A percentile compares a stretch with the other conserved stretches of the same genome.
Conservation (phyloP, 2,888 invertebrate species). For the Drosophila siamana region DNA sequence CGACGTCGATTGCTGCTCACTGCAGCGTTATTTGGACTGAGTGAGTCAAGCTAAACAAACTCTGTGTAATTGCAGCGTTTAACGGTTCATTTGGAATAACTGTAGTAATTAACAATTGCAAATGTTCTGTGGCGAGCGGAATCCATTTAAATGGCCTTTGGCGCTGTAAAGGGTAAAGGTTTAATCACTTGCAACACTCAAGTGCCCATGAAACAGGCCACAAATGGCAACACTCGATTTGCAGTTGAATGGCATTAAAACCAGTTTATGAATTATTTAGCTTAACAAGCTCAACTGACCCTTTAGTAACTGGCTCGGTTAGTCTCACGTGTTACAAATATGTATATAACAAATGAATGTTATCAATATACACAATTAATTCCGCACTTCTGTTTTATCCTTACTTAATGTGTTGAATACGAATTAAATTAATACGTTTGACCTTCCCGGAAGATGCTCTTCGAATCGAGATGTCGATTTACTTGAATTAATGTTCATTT, state of each 20-base stretch:
- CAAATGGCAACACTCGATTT: constrained; percentile 19
- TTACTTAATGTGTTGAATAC: not conserved
- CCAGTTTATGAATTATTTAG: constrained; percentile 11
- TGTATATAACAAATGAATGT: not conserved
- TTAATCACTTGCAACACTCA: constrained; percentile 17
- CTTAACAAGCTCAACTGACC: constrained; percentile 13
- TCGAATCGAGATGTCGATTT: not conserved
- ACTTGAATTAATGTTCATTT: not conserved
- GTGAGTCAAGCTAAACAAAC: not conserved
- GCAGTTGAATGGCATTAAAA: constrained; percentile 46
- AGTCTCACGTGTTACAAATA: not conserved
- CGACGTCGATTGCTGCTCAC: not conserved
- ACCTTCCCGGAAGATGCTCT: not conserved
- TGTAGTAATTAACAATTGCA: constrained; percentile 8
- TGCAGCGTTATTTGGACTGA: not conserved
- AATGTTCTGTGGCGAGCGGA: not conserved
- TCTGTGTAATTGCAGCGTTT: constrained; percentile 1
- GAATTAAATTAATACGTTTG: not conserved
- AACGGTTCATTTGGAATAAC: constrained; percentile 6
- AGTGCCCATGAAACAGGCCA: constrained; percentile 18
- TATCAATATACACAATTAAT: not conserved
- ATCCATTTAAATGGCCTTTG: not conserved
- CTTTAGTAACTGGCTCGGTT: constrained; percentile 14
- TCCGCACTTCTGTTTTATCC: not conserved
- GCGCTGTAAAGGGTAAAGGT: constrained; percentile 14